A percentile compares a stretch with the other conserved stretches of the same genome.
phyloP scores from a whole-genome alignment of 1,140 invertebrate genomes.

The Drosophila lowei region DNA sequence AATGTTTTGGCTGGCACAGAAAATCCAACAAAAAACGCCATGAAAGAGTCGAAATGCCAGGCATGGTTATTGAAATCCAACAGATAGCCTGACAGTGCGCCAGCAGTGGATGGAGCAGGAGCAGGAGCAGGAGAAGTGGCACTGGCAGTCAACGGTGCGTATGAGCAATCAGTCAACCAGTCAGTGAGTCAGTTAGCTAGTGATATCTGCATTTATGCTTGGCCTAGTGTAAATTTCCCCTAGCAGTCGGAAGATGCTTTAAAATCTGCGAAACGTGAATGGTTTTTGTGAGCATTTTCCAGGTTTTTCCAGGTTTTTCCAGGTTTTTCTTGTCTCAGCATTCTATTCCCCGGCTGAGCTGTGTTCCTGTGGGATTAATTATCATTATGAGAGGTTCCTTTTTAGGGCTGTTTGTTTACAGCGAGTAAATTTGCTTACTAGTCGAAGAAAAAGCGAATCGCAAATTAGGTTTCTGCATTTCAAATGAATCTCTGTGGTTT shows the following conservation, averaged over 20 bases:
- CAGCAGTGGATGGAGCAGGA: constrained; percentile 28
- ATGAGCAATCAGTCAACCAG: constrained; percentile 77
- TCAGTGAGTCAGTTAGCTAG: constrained; percentile 63
- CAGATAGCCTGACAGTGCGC: constrained; percentile 39
- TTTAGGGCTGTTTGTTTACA: neutral
- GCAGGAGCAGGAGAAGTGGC: constrained; percentile 16
- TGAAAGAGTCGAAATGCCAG: constrained; percentile 9
- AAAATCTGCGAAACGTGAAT: constrained; percentile 1
- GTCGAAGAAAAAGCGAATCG: constrained; percentile 12
- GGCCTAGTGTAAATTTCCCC: constrained; percentile 45
- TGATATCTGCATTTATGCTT: constrained; percentile 68
- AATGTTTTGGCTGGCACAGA: constrained; percentile 22
- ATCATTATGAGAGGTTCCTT: neutral
- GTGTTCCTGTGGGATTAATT: constrained; percentile 2
- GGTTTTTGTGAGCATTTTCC: neutral
- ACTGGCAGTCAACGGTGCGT: constrained; percentile 66
- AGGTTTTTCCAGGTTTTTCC: neutral
- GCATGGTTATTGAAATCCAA: constrained; percentile 60
- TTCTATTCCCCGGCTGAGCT: neutral
- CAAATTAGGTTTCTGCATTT: constrained; percentile 57
- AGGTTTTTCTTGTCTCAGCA: neutral
- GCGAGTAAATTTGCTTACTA: constrained; percentile 10
- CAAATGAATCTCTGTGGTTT: constrained; percentile 44
- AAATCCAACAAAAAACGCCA: constrained; percentile 12
- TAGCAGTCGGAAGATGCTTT: neutral